Evolutionary conservation across 2,888 invertebrate genomes (phyloP).

Genomic region (Sussaba pulchella): DNA sequence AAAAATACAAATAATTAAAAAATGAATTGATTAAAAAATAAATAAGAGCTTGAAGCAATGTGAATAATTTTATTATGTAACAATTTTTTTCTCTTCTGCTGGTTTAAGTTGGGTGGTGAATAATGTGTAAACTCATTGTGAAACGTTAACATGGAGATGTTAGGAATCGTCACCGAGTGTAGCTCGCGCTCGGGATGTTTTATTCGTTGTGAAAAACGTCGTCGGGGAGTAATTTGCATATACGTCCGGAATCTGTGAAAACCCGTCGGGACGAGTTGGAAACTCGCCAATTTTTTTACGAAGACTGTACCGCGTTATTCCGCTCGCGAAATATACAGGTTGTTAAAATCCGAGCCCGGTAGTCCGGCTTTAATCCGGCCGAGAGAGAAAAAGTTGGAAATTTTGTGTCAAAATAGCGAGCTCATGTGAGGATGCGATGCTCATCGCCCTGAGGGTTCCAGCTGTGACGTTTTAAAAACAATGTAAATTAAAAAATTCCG

Average conservation of each 20-base stretch:
- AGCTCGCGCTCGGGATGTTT: conserved; percentile 22
- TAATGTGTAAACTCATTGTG: background rate
- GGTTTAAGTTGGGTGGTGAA: background rate
- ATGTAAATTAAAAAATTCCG: background rate
- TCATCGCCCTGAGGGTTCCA: background rate
- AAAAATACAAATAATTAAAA: too few species aligned
- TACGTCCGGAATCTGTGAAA: conserved; percentile 2
- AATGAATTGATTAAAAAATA: too few species aligned
- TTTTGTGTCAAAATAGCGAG: conserved; percentile 7
- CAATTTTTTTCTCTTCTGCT: too few species aligned
- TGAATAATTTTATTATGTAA: too few species aligned
- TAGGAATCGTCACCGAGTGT: conserved; percentile 17
- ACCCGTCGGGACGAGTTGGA: conserved; percentile 15
- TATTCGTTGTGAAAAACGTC: conserved; percentile 32
- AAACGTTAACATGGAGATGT: background rate
- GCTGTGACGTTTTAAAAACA: background rate
- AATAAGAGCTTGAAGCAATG: too few species aligned
- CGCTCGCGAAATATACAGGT: background rate
- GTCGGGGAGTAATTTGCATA: conserved; percentile 41
- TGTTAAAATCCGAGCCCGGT: background rate
- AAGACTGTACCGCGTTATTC: background rate
- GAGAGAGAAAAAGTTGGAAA: background rate
- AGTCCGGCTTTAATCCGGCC: conserved; percentile 3
- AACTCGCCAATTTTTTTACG: conserved; percentile 23
- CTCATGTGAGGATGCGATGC: background rate